These are phyloP conservation scores for Perca fluviatilis DNA, from an alignment of 2,113 vertebrate genomes.

Conservation along the genomic window DNA sequence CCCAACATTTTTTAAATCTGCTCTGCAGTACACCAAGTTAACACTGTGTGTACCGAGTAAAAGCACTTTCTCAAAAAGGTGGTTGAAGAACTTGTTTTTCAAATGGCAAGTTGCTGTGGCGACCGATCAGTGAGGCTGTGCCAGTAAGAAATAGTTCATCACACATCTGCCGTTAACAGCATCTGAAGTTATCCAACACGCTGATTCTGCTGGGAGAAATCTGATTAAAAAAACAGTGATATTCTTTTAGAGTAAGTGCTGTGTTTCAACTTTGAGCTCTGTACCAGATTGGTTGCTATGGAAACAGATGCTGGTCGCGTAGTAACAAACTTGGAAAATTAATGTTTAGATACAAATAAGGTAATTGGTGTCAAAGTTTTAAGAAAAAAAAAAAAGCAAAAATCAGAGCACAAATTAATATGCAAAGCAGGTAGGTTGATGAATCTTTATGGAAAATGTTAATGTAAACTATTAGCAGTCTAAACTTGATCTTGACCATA, in stretches of 20 bases:
- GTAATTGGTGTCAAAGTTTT: background rate
- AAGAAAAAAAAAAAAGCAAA: no score
- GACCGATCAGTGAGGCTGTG: slow-evolving; percentile 40
- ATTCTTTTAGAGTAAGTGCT: slow-evolving; percentile 42
- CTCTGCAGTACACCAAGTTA: background rate
- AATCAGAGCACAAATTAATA: background rate
- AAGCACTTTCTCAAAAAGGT: no score
- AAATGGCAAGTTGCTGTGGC: slow-evolving; percentile 41
- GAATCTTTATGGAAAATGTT: no score
- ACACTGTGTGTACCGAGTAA: background rate
- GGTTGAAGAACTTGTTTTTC: background rate
- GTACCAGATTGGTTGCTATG: slow-evolving; percentile 67
- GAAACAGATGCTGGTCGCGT: slow-evolving; percentile 76
- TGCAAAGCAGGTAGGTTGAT: background rate
- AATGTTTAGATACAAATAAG: no score
- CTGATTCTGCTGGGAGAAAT: slow-evolving; percentile 34
- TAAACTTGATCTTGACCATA: no score
- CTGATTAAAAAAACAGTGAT: slow-evolving; percentile 19
- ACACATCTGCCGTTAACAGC: slow-evolving; percentile 9
- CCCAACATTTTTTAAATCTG: no score
- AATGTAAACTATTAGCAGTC: no score
- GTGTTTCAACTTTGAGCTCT: slow-evolving; percentile 71
- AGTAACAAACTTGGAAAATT: no score
- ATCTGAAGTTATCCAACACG: slow-evolving; percentile 44
- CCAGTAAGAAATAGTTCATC: slow-evolving; percentile 22